phyloP scores from a whole-genome alignment of 2,113 vertebrate genomes.

The Platysteira castanea region DNA sequence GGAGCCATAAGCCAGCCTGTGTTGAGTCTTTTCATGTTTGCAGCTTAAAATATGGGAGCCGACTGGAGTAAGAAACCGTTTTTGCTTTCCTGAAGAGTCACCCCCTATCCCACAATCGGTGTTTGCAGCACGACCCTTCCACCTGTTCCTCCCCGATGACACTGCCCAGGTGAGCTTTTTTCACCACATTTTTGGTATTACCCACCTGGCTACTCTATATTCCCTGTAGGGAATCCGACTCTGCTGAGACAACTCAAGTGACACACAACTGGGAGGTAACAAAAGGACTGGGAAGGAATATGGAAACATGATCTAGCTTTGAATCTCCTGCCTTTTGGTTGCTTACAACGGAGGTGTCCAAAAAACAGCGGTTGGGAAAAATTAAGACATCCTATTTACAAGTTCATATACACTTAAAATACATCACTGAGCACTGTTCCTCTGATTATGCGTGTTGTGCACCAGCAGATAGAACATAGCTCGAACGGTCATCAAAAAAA shows the following conservation, averaged over 20 bases:
- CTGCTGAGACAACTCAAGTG: background rate
- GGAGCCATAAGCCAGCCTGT: background rate
- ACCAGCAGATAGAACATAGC: background rate
- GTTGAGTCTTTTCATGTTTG: background rate
- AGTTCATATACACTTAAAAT: background rate
- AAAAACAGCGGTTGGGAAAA: background rate
- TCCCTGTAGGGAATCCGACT: rapidly evolving
- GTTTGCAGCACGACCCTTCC: background rate
- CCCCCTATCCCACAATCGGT: rapidly evolving
- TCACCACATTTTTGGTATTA: background rate
- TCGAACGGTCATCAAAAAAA: background rate
- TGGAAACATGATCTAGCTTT: background rate
- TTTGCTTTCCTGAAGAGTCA: background rate
- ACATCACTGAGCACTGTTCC: background rate
- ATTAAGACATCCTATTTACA: conserved; percentile 43
- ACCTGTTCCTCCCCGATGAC: background rate
- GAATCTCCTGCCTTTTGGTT: background rate
- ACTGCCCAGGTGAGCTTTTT: background rate
- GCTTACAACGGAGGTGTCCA: background rate
- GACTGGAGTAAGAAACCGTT: rapidly evolving
- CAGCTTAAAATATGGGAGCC: background rate
- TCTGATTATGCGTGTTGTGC: background rate
- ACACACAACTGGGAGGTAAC: background rate
- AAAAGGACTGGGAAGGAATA: background rate
- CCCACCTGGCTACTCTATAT: background rate